A percentile compares a stretch with the other conserved stretches of the same genome.
These are phyloP conservation scores for Prionace glauca DNA, from an alignment of 2,797 vertebrate genomes.

Conservation along the genomic window DNA sequence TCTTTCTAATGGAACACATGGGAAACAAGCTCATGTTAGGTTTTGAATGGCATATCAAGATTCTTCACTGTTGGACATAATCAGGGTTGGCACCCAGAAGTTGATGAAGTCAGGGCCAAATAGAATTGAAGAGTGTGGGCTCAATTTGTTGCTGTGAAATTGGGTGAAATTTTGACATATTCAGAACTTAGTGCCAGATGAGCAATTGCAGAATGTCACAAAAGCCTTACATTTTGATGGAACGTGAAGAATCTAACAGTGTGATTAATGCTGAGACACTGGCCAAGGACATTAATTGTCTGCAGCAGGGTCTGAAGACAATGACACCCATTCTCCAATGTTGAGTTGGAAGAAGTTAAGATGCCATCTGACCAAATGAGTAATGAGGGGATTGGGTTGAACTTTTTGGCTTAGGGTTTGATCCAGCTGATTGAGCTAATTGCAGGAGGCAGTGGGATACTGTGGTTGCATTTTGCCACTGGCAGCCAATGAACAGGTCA, in stretches of 20 bases:
- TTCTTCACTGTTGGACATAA: background rate
- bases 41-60: background rate
- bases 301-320: background rate
- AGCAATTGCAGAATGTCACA: background rate
- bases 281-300: background rate
- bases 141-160: background rate
- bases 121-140: background rate
- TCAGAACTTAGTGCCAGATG: background rate
- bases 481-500: too few relatives aligned
- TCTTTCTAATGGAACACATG: background rate
- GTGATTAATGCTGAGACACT: background rate
- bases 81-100: background rate
- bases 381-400: too few relatives aligned
- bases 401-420: too few relatives aligned
- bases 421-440: too few relatives aligned
- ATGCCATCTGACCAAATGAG: too few relatives aligned
- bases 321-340: background rate
- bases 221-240: background rate
- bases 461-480: too few relatives aligned
- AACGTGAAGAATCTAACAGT: background rate
- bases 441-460: too few relatives aligned
- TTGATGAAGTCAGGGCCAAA: background rate
- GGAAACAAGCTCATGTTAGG: background rate
- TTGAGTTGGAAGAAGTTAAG: background rate
- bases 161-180: background rate